These are phyloP conservation scores for Agrotis clavis DNA, from an alignment of 2,888 invertebrate species.

Conservation along the genomic window DNA sequence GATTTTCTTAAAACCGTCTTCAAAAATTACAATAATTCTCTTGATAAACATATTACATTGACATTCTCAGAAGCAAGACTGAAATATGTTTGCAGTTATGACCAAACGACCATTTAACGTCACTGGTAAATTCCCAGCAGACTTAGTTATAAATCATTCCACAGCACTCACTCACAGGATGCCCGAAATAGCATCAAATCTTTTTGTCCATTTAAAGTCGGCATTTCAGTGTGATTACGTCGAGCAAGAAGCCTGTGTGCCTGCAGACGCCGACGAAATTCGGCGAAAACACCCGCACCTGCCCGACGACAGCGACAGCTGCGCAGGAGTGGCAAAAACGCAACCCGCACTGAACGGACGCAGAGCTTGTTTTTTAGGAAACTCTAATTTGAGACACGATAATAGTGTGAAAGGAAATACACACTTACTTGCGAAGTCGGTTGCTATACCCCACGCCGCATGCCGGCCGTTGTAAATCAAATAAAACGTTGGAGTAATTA, in stretches of 20 bases:
- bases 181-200: slow-evolving; percentile 46
- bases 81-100: background rate
- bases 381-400: slow-evolving; percentile 45
- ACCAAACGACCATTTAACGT: slow-evolving; percentile 18
- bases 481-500: slow-evolving; percentile 32
- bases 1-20: too few species aligned
- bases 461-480: slow-evolving; percentile 20
- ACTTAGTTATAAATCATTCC: slow-evolving; percentile 27
- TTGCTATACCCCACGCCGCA: slow-evolving; percentile 37
- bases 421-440: slow-evolving; percentile 36
- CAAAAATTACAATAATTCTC: background rate
- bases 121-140: slow-evolving; percentile 28
- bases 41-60: background rate
- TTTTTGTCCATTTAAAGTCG: slow-evolving; percentile 51
- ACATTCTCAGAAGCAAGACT: slow-evolving; percentile 6
- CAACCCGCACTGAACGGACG: slow-evolving; percentile 64
- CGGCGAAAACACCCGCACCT: slow-evolving; percentile 79
- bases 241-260: slow-evolving; percentile 43
- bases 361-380: slow-evolving; percentile 55
- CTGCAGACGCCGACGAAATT: slow-evolving; percentile 64
- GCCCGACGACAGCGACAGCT: slow-evolving; percentile 71
- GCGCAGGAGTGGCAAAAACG: slow-evolving; percentile 63
- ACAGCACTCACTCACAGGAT: slow-evolving; percentile 43
- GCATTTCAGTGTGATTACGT: slow-evolving; percentile 53
- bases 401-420: slow-evolving; percentile 49